Percentiles rank a stretch among this genome's conserved stretches.
These are phyloP conservation scores for Xanthorhoe designata DNA, from an alignment of 2,888 invertebrate species.

Conservation along the genomic window DNA sequence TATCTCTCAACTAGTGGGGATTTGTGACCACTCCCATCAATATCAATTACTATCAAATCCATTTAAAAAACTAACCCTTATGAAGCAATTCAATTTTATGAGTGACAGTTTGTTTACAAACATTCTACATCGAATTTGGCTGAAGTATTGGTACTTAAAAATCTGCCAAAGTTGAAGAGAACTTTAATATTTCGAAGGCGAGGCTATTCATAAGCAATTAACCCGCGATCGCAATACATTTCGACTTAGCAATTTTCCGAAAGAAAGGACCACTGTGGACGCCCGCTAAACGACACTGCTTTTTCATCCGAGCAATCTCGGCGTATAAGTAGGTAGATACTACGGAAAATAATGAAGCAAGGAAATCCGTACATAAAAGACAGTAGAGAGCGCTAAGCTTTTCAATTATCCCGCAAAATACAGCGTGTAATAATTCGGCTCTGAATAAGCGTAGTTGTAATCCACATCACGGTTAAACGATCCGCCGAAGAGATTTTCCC, in stretches of 20 bases:
- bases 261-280: not conserved
- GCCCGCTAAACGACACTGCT: too few species aligned
- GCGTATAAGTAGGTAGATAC: not conserved
- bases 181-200: constrained; percentile 24
- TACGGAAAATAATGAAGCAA: not conserved
- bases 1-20: too few species aligned
- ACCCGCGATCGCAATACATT: constrained; percentile 12
- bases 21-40: too few species aligned
- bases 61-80: too few species aligned
- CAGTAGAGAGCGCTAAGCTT: constrained; percentile 5
- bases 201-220: constrained; percentile 25
- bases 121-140: too few species aligned
- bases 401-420: constrained; percentile 16
- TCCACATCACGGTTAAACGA: constrained; percentile 37
- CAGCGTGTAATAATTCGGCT: constrained; percentile 5
- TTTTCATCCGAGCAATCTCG: not conserved
- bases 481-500: constrained; percentile 35
- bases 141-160: too few species aligned
- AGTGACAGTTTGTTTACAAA: too few species aligned
- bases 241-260: not conserved
- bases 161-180: not conserved
- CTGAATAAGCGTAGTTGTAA: constrained; percentile 18
- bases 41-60: too few species aligned
- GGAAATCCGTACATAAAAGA: not conserved
- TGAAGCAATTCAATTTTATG: too few species aligned